These are phyloP conservation scores for Rhagophthalmus giganteus DNA, from an alignment of 2,888 invertebrate genomes.

Conservation along the genomic window DNA sequence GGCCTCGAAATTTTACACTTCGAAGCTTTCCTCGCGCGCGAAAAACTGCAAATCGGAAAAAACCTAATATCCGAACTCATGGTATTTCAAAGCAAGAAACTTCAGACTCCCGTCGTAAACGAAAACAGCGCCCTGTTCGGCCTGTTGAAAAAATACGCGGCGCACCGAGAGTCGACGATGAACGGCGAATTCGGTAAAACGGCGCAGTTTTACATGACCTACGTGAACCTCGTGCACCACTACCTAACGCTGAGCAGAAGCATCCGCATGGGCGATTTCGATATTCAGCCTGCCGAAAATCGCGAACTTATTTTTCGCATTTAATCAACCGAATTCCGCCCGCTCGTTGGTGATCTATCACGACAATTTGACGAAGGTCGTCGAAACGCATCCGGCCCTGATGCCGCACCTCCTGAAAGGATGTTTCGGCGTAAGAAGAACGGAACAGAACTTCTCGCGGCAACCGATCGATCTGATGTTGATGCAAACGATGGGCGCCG, in stretches of 20 bases:
- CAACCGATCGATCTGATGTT: constrained; percentile 36
- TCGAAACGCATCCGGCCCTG: constrained; percentile 21
- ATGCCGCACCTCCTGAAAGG: constrained; percentile 16
- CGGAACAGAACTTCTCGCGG: constrained; percentile 38
- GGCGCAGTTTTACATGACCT: constrained; percentile 42
- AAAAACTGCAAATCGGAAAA: too few relatives aligned
- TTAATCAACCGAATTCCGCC: constrained; percentile 13
- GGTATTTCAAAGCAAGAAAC: too few relatives aligned
- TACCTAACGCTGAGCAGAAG: constrained; percentile 40
- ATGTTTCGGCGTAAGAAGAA: constrained; percentile 32
- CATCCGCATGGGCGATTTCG: constrained; percentile 39
- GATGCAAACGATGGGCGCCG: constrained; percentile 35
- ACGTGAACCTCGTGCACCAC: constrained; percentile 39
- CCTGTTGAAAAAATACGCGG: too few relatives aligned
- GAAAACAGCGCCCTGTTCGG: constrained; percentile 27
- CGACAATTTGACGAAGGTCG: constrained; percentile 26
- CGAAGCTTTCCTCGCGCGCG: too few relatives aligned
- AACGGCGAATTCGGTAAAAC: constrained; percentile 43
- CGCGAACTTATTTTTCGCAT: constrained; percentile 39
- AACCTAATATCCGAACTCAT: too few relatives aligned
- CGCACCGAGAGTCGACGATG: constrained; percentile 30
- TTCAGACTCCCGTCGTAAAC: constrained; percentile 19
- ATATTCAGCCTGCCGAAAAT: constrained; percentile 41
- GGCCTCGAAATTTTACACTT: constrained; percentile 34
- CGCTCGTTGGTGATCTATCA: constrained; percentile 18